phyloP scores from a whole-genome alignment of 1,140 invertebrate genomes.

The Drosophila murphyi region DNA sequence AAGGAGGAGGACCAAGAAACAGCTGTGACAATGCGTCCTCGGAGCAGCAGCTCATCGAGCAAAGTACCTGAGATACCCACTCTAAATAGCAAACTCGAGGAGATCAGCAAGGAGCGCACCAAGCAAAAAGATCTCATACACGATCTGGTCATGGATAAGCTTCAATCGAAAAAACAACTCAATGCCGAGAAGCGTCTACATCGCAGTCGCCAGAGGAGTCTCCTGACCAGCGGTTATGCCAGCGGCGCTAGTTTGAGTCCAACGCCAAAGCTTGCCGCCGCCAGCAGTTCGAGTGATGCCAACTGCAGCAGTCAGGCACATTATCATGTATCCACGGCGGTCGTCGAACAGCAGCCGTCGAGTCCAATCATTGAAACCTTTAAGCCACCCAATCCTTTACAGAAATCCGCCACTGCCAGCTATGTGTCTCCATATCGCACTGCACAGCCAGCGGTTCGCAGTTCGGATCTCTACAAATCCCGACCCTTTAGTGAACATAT shows the following conservation, averaged over 20 bases:
- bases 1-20: slow-evolving; percentile 2
- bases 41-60: slow-evolving; percentile 60
- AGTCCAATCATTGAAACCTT: slow-evolving; percentile 10
- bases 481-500: slow-evolving; percentile 78
- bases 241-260: slow-evolving; percentile 73
- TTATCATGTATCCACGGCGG: slow-evolving; percentile 75
- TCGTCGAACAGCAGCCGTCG: slow-evolving; percentile 17
- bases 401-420: slow-evolving; percentile 68
- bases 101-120: slow-evolving; percentile 88
- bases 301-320: slow-evolving; percentile 79
- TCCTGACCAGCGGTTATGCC: slow-evolving; percentile 76
- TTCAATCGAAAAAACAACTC: slow-evolving; percentile 88
- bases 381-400: slow-evolving; percentile 52
- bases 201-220: slow-evolving; percentile 78
- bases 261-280: slow-evolving; percentile 73
- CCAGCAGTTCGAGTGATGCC: slow-evolving; percentile 62
- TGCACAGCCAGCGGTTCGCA: slow-evolving; percentile 44
- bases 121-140: slow-evolving; percentile 90
- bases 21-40: slow-evolving; percentile 42
- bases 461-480: slow-evolving; percentile 64
- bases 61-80: slow-evolving; percentile 83
- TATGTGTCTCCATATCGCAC: slow-evolving; percentile 75
- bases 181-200: slow-evolving; percentile 87
- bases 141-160: slow-evolving; percentile 91
- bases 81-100: slow-evolving; percentile 85